Evolutionary conservation across 2,113 vertebrate species (phyloP).

Genomic region (Strix aluco): DNA sequence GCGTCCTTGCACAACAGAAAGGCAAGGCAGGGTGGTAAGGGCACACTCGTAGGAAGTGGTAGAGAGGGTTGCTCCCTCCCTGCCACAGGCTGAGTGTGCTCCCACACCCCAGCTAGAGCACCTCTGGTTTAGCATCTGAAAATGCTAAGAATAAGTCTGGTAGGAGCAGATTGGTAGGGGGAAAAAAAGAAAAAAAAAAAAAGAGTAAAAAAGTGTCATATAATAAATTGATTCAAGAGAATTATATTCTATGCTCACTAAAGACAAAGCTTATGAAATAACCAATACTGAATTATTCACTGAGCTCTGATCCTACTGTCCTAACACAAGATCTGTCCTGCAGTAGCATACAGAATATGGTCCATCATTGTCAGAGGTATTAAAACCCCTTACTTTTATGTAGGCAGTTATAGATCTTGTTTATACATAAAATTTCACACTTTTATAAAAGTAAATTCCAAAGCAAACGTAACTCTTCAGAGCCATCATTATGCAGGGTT

Average conservation of each 20-base stretch:
- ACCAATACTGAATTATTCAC: neutral
- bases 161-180: neutral
- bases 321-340: neutral
- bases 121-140: neutral
- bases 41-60: rapidly evolving
- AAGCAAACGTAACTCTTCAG: conserved; percentile 37
- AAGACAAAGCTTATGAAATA: conserved; percentile 33
- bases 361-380: neutral
- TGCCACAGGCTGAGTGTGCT: neutral
- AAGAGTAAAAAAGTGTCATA: neutral
- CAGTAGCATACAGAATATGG: neutral
- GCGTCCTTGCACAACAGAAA: neutral
- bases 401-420: neutral
- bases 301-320: neutral
- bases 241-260: neutral
- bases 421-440: neutral
- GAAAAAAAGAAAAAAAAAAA: neutral
- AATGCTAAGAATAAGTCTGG: neutral
- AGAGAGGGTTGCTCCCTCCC: neutral
- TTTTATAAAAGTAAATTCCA: conserved; percentile 60
- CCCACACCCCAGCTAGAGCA: neutral
- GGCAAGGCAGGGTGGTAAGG: neutral
- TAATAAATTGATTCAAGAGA: neutral
- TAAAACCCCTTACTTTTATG: neutral
- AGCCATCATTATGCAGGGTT: neutral